Evolutionary conservation across 1,140 invertebrate species (phyloP).

Genomic region (Drosophila nikananu): DNA sequence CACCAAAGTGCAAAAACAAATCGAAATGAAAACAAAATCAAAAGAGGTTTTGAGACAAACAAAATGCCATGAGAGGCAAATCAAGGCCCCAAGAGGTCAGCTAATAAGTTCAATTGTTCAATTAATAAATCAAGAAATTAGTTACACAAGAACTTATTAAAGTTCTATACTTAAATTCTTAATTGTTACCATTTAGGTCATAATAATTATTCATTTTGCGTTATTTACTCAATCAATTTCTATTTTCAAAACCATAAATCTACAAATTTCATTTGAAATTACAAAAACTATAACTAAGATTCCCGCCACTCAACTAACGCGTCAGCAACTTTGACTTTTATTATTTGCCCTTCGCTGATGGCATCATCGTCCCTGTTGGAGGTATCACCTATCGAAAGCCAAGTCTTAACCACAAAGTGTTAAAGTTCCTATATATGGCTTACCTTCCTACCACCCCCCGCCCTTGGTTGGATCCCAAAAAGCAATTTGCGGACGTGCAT

Average conservation of each 20-base stretch:
- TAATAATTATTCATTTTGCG: background rate
- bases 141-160: background rate
- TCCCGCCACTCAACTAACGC: background rate
- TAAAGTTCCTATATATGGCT: constrained; percentile 63
- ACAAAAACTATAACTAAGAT: constrained; percentile 4
- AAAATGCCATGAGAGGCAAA: background rate
- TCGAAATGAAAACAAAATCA: constrained; percentile 16
- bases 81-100: background rate
- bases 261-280: constrained; percentile 1
- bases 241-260: constrained; percentile 1
- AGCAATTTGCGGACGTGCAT: constrained; percentile 84
- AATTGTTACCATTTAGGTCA: background rate
- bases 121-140: background rate
- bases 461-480: constrained; percentile 45
- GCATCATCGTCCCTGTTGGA: constrained; percentile 26
- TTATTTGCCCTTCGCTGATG: constrained; percentile 47
- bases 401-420: constrained; percentile 75
- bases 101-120: background rate
- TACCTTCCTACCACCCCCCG: constrained; percentile 25
- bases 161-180: no score
- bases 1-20: constrained; percentile 4
- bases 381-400: constrained; percentile 51
- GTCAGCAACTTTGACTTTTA: constrained; percentile 22
- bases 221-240: background rate
- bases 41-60: background rate